Evolutionary conservation across 2,888 invertebrate genomes (phyloP).

Genomic region (Oligia fasciuncula): DNA sequence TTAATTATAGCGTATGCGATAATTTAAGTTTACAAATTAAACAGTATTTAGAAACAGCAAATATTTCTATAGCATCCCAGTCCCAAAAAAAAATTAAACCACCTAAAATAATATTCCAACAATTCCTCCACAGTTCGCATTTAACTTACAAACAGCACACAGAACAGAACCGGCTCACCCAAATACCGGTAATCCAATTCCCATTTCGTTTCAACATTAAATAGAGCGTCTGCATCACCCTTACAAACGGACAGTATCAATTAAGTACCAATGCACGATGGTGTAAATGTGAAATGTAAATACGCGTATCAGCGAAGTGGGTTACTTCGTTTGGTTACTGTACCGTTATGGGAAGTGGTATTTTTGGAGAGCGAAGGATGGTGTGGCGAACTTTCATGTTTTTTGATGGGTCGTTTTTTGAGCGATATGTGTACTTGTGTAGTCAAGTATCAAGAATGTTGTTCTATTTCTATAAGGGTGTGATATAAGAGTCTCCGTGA

Average conservation of each 20-base stretch:
- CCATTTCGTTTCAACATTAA: conserved; percentile 53
- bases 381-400: conserved; percentile 15
- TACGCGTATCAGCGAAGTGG: conserved; percentile 67
- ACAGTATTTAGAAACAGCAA: background rate
- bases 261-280: conserved; percentile 68
- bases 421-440: conserved; percentile 18
- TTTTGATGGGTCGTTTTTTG: conserved; percentile 31
- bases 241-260: conserved; percentile 70
- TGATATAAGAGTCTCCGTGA: background rate
- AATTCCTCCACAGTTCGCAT: conserved; percentile 29
- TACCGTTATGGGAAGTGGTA: conserved; percentile 45
- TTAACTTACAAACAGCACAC: conserved; percentile 37
- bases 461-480: conserved; percentile 3
- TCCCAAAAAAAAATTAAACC: background rate
- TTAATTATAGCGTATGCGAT: background rate
- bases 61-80: background rate
- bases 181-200: conserved; percentile 59
- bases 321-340: conserved; percentile 59
- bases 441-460: conserved; percentile 1
- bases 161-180: conserved; percentile 45
- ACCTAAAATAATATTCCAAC: background rate
- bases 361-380: conserved; percentile 47
- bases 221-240: conserved; percentile 56
- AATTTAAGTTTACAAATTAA: background rate
- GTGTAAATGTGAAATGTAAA: conserved; percentile 78